Conservation (phyloP, 2,888 invertebrate genomes). For the Drosophila formosana region DNA sequence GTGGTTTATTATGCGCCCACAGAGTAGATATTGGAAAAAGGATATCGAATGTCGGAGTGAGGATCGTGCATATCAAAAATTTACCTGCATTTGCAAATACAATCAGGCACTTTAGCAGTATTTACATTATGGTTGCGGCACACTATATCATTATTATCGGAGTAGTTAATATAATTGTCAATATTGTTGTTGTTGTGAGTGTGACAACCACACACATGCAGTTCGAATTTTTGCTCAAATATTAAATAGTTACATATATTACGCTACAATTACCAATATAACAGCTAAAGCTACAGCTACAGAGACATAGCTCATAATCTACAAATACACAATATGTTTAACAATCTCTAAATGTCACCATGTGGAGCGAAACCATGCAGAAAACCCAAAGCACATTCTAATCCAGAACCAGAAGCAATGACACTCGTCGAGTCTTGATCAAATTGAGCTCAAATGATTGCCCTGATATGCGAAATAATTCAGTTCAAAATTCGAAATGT, state of each 20-base stretch:
- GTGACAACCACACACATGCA: conserved; percentile 53
- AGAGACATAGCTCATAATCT: conserved; percentile 36
- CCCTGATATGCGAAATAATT: conserved; percentile 44
- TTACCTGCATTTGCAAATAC: conserved; percentile 30
- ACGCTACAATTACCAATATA: conserved; percentile 50
- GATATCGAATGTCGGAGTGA: background rate
- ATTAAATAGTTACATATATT: conserved; percentile 45
- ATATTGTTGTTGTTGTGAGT: conserved; percentile 69
- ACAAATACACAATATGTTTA: conserved; percentile 18
- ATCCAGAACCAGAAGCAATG: conserved; percentile 40
- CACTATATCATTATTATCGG: conserved; percentile 34
- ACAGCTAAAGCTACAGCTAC: conserved; percentile 14
- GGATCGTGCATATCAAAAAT: conserved; percentile 26
- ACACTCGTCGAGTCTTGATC: conserved; percentile 12
- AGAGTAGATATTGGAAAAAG: conserved; percentile 68
- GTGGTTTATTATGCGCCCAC: conserved; percentile 84
- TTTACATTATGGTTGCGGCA: conserved; percentile 8
- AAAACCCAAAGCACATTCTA: conserved; percentile 38
- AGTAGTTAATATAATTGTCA: conserved; percentile 43
- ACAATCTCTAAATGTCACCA: conserved; percentile 8
- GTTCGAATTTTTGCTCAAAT: conserved; percentile 76
- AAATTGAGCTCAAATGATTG: conserved; percentile 55
- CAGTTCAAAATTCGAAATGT: conserved; percentile 25
- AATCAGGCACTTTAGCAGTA: conserved; percentile 52
- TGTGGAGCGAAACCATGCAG: conserved; percentile 25